A percentile compares a stretch with the other conserved stretches of the same genome.
Conservation (phyloP, 2,113 vertebrate genomes). For the Axis porcinus region DNA sequence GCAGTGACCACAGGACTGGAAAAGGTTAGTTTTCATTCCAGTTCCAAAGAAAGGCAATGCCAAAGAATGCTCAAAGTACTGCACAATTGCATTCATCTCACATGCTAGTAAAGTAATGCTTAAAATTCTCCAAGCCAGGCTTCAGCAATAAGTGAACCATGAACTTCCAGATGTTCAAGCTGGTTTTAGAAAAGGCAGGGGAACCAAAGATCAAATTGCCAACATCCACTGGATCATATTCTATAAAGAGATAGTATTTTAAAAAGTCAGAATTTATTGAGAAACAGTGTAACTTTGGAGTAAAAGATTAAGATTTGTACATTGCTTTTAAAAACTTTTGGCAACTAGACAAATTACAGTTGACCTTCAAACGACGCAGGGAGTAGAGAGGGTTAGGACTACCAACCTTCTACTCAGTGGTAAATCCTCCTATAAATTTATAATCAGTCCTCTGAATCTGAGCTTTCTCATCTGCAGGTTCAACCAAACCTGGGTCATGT, state of each 20-base stretch:
- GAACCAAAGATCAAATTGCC: too few relatives aligned
- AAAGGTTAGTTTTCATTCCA: too few relatives aligned
- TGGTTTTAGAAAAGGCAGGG: too few relatives aligned
- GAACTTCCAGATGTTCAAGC: too few relatives aligned
- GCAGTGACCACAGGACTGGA: too few relatives aligned
- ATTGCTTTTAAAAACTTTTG: not conserved
- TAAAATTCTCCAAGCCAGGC: too few relatives aligned
- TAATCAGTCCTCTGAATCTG: not conserved
- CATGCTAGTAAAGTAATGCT: too few relatives aligned
- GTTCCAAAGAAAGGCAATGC: too few relatives aligned
- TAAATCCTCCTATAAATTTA: not conserved
- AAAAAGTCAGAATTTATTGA: not conserved
- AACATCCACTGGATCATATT: too few relatives aligned
- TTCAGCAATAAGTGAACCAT: too few relatives aligned
- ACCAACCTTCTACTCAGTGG: not conserved
- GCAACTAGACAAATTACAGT: not conserved
- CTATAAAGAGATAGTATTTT: not conserved
- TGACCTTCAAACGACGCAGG: rapidly evolving
- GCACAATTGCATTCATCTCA: too few relatives aligned
- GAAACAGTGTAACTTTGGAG: not conserved
- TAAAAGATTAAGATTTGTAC: not conserved
- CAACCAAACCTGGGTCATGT: not conserved
- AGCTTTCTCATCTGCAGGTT: not conserved
- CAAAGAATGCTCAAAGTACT: too few relatives aligned
- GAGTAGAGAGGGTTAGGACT: not conserved